phyloP scores from a whole-genome alignment of 2,113 vertebrate genomes.

The Ctenodactylus gundi region DNA sequence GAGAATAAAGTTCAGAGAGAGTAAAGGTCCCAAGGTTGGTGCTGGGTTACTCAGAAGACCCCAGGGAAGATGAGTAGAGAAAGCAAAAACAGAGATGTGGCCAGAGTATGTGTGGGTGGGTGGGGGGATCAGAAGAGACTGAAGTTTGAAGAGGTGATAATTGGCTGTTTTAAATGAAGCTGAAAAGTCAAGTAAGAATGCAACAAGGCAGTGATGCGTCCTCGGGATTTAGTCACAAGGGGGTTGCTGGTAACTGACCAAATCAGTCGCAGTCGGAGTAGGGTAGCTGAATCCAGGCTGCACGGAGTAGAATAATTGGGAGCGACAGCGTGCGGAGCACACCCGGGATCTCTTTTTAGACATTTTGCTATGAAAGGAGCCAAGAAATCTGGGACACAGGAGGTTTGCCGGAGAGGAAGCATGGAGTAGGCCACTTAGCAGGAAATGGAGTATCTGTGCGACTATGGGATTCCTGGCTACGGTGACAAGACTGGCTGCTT shows the following conservation, averaged over 20 bases:
- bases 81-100: neutral
- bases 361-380: neutral
- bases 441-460: neutral
- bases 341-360: neutral
- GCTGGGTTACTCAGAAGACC: neutral
- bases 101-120: no score
- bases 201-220: neutral
- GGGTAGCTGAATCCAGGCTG: neutral
- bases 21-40: neutral
- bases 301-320: neutral
- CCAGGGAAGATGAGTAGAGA: neutral
- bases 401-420: neutral
- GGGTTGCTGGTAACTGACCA: neutral
- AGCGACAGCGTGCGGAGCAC: neutral
- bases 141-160: neutral
- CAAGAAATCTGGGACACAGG: neutral
- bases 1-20: neutral
- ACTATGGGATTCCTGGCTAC: neutral
- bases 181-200: neutral
- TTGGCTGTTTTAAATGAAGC: neutral
- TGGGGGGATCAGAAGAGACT: neutral
- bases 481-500: neutral
- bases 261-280: neutral
- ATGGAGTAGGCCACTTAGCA: neutral
- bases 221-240: neutral